A percentile compares a stretch with the other conserved stretches of the same genome.
Conservation (phyloP, 35 echinoderm and acorn worm species). For the Ophiothrix spiculata region DNA sequence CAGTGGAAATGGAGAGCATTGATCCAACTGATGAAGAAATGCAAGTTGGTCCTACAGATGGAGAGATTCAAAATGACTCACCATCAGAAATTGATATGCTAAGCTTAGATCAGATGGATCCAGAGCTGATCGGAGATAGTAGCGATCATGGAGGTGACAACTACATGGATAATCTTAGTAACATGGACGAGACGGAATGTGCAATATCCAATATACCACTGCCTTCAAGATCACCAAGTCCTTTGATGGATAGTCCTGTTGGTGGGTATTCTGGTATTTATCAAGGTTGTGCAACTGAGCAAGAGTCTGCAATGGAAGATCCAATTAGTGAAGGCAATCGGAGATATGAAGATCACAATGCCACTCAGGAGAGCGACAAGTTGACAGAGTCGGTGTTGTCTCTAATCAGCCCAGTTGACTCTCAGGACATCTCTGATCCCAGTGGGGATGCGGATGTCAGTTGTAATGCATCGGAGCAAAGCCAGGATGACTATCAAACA, state of each 20-base stretch:
- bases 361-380: neutral
- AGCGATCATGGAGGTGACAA: neutral
- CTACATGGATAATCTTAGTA: neutral
- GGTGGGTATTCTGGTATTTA: neutral
- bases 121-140: neutral
- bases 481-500: neutral
- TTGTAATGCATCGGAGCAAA: neutral
- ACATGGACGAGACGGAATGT: neutral
- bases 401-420: neutral
- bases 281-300: neutral
- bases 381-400: no score
- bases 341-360: neutral
- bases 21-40: neutral
- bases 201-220: neutral
- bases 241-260: neutral
- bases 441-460: neutral
- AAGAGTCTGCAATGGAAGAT: neutral
- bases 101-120: neutral
- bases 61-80: neutral
- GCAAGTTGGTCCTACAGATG: neutral
- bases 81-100: neutral
- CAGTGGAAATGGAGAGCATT: neutral
- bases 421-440: neutral
- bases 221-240: neutral
- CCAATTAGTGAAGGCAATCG: neutral